Percentiles rank a stretch among this genome's conserved stretches.
phyloP scores from a whole-genome alignment of 2,888 invertebrate genomes.

The Nebria brevicollis region DNA sequence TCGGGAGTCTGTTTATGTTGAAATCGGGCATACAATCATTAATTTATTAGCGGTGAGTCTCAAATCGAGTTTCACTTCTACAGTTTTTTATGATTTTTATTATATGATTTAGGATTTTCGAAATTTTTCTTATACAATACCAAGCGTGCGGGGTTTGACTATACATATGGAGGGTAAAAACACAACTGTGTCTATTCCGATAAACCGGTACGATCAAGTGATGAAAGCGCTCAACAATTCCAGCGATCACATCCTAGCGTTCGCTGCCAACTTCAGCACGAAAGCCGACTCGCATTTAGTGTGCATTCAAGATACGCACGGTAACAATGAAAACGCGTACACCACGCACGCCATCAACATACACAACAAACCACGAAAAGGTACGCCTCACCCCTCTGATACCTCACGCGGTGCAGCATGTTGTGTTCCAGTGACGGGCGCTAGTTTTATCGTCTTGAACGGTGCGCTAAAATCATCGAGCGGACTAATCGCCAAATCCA shows the following conservation, averaged over 20 bases:
- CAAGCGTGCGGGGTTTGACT: conserved; percentile 78
- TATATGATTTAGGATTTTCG: conserved; percentile 74
- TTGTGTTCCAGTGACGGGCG: conserved; percentile 77
- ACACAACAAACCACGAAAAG: conserved; percentile 81
- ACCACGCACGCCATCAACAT: conserved; percentile 90
- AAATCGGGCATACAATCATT: conserved; percentile 89
- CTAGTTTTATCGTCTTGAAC: conserved; percentile 89
- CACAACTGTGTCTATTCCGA: conserved; percentile 79
- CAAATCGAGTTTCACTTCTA: not conserved
- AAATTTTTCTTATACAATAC: conserved; percentile 83
- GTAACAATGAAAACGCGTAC: conserved; percentile 76
- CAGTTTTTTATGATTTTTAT: conserved; percentile 13
- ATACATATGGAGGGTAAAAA: conserved; percentile 86
- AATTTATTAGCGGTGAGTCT: conserved; percentile 77
- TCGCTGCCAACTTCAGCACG: conserved; percentile 82
- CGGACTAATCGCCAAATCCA: conserved; percentile 83
- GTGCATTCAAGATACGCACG: conserved; percentile 79
- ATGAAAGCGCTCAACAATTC: conserved; percentile 82
- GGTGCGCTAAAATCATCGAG: conserved; percentile 83
- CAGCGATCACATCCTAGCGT: conserved; percentile 85
- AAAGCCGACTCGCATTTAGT: conserved; percentile 88
- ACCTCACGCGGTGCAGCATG: not conserved
- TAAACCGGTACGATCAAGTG: conserved; percentile 77
- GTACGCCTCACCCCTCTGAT: conserved; percentile 58
- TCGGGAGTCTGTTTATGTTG: conserved; percentile 82